These are phyloP conservation scores for Platycheirus albimanus DNA, from an alignment of 2,888 invertebrate genomes.

Conservation along the genomic window DNA sequence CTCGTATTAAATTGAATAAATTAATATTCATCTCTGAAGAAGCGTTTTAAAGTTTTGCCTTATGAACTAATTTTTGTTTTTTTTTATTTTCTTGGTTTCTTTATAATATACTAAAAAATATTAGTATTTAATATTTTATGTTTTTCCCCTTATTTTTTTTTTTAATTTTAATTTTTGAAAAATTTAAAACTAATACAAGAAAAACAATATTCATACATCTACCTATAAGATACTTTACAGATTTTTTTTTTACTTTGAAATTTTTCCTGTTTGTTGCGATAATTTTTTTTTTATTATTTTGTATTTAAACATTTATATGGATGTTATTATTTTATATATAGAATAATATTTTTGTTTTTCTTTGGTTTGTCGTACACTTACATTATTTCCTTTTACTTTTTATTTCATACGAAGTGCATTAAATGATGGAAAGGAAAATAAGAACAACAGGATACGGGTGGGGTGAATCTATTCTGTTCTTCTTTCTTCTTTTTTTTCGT, in stretches of 20 bases:
- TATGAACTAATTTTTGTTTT: conserved; percentile 46
- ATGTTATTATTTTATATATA: conserved; percentile 44
- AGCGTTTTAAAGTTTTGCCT: conserved; percentile 69
- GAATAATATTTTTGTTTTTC: conserved; percentile 28
- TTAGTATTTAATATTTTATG: conserved; percentile 51
- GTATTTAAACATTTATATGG: conserved; percentile 65
- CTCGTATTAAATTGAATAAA: conserved; percentile 43
- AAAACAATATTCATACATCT: conserved; percentile 56
- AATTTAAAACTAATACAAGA: conserved; percentile 44
- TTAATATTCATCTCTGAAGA: conserved; percentile 50
- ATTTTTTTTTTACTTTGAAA: conserved; percentile 26
- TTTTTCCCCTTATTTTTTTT: conserved; percentile 38
- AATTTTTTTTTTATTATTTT: conserved; percentile 18
- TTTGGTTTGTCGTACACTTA: conserved; percentile 52
- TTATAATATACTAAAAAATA: conserved; percentile 66
- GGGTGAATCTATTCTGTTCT: conserved; percentile 57
- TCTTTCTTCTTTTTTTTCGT: conserved; percentile 5
- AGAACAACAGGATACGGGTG: conserved; percentile 68
- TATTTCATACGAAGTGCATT: conserved; percentile 49
- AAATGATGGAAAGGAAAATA: conserved; percentile 40
- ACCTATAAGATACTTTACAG: conserved; percentile 71
- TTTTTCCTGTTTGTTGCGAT: conserved; percentile 53
- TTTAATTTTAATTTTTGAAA: conserved; percentile 25
- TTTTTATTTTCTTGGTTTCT: too few relatives aligned
- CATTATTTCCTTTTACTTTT: conserved; percentile 44